Evolutionary conservation across 2,888 invertebrate genomes (phyloP).

Genomic region (Bhutanitis thaidina): DNA sequence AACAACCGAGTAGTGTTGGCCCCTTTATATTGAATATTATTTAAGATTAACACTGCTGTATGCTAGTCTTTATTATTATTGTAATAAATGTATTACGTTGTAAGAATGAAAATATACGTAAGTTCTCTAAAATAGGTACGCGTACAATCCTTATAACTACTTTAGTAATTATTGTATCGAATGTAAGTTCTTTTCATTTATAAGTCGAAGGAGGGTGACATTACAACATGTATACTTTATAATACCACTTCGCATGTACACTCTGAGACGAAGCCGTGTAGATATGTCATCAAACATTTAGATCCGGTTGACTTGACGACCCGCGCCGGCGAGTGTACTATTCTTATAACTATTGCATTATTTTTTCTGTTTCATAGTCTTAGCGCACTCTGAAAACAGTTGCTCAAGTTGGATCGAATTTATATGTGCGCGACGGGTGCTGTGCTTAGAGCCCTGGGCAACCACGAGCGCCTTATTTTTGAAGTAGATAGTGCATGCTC

Average conservation of each 20-base stretch:
- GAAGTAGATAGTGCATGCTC: background rate
- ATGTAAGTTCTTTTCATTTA: slow-evolving; percentile 34
- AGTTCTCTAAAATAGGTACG: slow-evolving; percentile 50
- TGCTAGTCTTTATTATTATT: slow-evolving; percentile 76
- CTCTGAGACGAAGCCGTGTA: background rate
- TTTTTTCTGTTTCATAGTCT: slow-evolving; percentile 27
- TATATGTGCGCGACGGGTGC: slow-evolving; percentile 29
- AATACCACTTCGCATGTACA: background rate
- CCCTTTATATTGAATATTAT: slow-evolving; percentile 50
- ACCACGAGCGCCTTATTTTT: background rate
- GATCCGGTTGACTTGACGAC: background rate
- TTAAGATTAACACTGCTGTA: slow-evolving; percentile 63
- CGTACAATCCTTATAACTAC: slow-evolving; percentile 47
- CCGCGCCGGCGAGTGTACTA: background rate
- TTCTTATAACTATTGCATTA: background rate
- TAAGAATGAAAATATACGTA: slow-evolving; percentile 57
- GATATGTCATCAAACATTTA: background rate
- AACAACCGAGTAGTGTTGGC: slow-evolving; percentile 33
- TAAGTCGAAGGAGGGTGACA: slow-evolving; percentile 24
- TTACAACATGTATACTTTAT: background rate
- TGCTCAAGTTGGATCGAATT: slow-evolving; percentile 37
- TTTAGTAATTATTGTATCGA: slow-evolving; percentile 50
- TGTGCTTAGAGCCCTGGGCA: slow-evolving; percentile 24
- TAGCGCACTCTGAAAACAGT: slow-evolving; percentile 40
- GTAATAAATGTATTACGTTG: slow-evolving; percentile 53